Conservation (phyloP, 2,797 vertebrate genomes). For the Podargus strigoides region DNA sequence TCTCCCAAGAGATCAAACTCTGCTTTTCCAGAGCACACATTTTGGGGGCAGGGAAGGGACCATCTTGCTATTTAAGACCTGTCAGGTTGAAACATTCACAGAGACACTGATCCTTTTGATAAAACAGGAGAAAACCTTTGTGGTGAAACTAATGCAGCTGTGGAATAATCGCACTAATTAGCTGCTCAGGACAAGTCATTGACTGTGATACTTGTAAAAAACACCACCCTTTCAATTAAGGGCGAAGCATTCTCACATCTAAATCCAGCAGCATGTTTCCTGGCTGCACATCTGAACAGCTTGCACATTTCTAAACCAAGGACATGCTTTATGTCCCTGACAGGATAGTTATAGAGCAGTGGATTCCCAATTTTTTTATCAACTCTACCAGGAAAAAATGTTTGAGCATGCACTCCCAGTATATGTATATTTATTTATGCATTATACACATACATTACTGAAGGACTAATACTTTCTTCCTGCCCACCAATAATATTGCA, state of each 20-base stretch:
- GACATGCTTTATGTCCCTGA: background rate
- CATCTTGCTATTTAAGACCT: slow-evolving; percentile 80
- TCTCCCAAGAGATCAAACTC: background rate
- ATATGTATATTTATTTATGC: background rate
- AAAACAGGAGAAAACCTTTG: slow-evolving; percentile 84
- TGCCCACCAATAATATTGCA: background rate
- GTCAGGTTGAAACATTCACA: slow-evolving; percentile 84
- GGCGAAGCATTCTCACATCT: slow-evolving; percentile 64
- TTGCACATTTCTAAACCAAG: background rate
- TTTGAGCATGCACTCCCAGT: background rate
- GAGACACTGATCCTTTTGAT: slow-evolving; percentile 91
- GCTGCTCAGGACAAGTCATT: slow-evolving; percentile 80
- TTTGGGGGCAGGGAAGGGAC: slow-evolving; percentile 41
- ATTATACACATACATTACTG: background rate
- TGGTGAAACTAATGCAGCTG: slow-evolving; percentile 86
- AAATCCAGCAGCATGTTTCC: slow-evolving; percentile 47
- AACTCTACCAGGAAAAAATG: background rate
- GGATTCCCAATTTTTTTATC: background rate
- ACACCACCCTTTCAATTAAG: slow-evolving; percentile 74
- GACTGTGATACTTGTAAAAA: slow-evolving; percentile 71
- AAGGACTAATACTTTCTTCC: background rate
- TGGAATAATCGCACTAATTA: slow-evolving; percentile 98
- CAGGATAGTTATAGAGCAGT: background rate
- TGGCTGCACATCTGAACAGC: slow-evolving; percentile 3
- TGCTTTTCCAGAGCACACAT: background rate